Evolutionary conservation across 2,113 vertebrate genomes (phyloP), one percentile per base, ranked within the genome.

Genomic region (Engraulis encrasicolus): DNA sequence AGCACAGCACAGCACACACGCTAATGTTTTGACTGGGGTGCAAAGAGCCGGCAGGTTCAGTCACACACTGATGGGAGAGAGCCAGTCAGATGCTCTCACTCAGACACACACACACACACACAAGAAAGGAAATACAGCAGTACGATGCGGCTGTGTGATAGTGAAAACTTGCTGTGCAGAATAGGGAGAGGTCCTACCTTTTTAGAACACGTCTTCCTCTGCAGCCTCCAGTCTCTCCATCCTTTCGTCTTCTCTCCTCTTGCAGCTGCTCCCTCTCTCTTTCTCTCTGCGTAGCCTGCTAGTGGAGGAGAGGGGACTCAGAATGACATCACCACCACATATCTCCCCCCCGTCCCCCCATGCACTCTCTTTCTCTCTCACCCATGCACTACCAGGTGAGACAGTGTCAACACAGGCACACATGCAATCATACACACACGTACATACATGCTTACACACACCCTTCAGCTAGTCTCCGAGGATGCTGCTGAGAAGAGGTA

Each of bases 311-410:
- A 31, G 40, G 88, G 88, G 88, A 89, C 86, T 90, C 36, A 31
- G 86, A 89, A 91, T 93, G 91, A 93, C 92, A 93, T 94, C 91
- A 94, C 87, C 89, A 83, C 86, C 82, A 54, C 82, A 84, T 66
- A 6, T 38, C 52, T 81, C 50, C 83, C 37, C 80, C 20, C 80
- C 15, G 18, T 36, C 52, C 40, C 6, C 18, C 17, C n/a, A n/a
- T n/a, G n/a, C 17, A 6, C 38, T 34, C 31, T 50, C n/a, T 78
- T n/a, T 52, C 50, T 34, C 45, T 52, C 54, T 20, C 54, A 50
- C 27, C 54, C 23, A 49, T 79, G 74, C 36, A 79, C 52, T 38
- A 31, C 61, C 78, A 34, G 38, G 61, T 45, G 49, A 71, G 48
- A 82, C 38, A 19, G 58, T 79, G 78, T 78, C 36, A 36, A 48